Conservation (phyloP, 2,888 invertebrate genomes). For the Galeruca laticollis region DNA sequence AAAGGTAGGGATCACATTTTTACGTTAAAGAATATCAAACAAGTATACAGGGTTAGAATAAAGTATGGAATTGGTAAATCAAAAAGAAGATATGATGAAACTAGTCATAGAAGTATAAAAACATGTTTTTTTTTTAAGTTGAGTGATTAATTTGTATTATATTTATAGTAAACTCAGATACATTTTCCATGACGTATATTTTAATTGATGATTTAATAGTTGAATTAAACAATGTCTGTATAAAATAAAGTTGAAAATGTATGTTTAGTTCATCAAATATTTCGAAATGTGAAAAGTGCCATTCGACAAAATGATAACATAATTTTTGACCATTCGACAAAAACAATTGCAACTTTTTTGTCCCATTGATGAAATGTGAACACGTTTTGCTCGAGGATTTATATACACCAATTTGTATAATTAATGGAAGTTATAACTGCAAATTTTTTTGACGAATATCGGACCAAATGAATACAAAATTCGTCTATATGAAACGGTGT, state of each 20-base stretch:
- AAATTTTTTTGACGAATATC: conserved; percentile 19
- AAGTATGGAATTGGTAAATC: too few species aligned
- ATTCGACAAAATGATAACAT: conserved; percentile 24
- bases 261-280: not conserved
- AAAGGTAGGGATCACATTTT: too few species aligned
- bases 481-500: conserved; percentile 6
- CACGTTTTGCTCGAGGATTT: conserved; percentile 17
- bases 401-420: conserved; percentile 32
- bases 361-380: conserved; percentile 1
- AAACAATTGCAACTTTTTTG: conserved; percentile 19
- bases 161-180: too few species aligned
- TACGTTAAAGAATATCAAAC: too few species aligned
- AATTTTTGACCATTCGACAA: conserved; percentile 13
- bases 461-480: conserved; percentile 16
- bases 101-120: too few species aligned
- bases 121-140: too few species aligned
- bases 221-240: not conserved
- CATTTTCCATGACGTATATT: too few species aligned
- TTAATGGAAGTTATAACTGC: conserved; percentile 28
- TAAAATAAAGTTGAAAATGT: not conserved
- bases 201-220: not conserved
- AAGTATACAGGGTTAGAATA: too few species aligned
- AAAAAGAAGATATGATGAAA: too few species aligned
- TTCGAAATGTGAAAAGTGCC: not conserved
- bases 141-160: too few species aligned